These are phyloP conservation scores for Triops cancriformis DNA, from an alignment of 1,140 invertebrate species.

Conservation along the genomic window DNA sequence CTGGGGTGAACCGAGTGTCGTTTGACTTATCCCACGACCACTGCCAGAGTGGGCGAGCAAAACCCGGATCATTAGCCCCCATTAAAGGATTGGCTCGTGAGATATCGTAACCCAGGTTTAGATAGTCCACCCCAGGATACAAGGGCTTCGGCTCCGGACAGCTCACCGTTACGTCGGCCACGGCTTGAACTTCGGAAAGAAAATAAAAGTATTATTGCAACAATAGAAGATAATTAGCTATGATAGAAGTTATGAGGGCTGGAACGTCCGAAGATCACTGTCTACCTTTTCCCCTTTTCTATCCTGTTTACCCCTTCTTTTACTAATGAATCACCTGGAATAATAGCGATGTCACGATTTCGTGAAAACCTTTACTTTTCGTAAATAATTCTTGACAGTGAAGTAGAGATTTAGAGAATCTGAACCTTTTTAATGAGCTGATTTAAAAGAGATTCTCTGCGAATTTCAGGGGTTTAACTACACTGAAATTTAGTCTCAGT, in stretches of 20 bases:
- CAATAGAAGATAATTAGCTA: not conserved
- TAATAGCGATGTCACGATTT: too few relatives aligned
- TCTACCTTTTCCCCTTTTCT: too few relatives aligned
- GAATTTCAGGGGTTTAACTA: too few relatives aligned
- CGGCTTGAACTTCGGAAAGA: not conserved
- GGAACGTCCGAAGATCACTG: too few relatives aligned
- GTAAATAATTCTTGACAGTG: too few relatives aligned
- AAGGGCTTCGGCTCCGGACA: constrained; percentile 2
- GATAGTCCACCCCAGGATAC: constrained; percentile 1
- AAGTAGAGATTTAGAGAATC: too few relatives aligned
- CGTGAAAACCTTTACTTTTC: too few relatives aligned
- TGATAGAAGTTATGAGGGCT: not conserved
- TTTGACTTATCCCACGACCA: not conserved
- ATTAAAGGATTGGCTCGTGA: constrained; percentile 19
- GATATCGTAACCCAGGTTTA: constrained; percentile 16
- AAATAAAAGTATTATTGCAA: not conserved
- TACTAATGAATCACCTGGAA: too few relatives aligned
- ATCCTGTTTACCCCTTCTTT: too few relatives aligned
- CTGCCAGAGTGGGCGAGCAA: constrained; percentile 17
- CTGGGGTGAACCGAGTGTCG: constrained; percentile 17
- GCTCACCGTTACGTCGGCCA: not conserved
- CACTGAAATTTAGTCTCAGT: too few relatives aligned
- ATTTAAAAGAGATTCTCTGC: too few relatives aligned
- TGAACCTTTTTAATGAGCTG: too few relatives aligned
- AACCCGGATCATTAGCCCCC: constrained; percentile 15